A percentile compares a stretch with the other conserved stretches of the same genome.
Conservation (phyloP, 2,113 vertebrate species). For the Strigops habroptila region DNA sequence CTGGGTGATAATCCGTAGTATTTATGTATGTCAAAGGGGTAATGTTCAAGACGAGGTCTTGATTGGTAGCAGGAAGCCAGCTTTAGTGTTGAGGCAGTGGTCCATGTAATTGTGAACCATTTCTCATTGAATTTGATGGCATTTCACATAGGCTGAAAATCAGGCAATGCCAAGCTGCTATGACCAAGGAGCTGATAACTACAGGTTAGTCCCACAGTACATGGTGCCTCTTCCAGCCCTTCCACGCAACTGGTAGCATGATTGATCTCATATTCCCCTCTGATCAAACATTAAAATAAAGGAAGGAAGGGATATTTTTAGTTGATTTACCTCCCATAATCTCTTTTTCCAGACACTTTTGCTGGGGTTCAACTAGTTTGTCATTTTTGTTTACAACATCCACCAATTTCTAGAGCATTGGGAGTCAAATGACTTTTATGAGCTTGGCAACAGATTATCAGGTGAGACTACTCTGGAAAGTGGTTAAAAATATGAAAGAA, state of each 20-base stretch:
- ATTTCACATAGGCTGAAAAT: neutral
- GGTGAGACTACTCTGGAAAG: neutral
- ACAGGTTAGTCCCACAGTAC: neutral
- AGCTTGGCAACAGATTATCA: neutral
- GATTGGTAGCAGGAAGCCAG: neutral
- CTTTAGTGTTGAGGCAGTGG: neutral
- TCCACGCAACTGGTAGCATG: neutral
- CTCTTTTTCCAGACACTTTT: neutral
- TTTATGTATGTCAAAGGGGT: neutral
- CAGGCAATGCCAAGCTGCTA: neutral
- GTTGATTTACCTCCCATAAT: neutral
- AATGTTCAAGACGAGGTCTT: neutral
- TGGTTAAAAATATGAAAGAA: neutral
- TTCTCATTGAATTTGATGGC: neutral
- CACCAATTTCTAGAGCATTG: neutral
- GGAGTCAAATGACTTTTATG: neutral
- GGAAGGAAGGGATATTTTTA: fast-evolving
- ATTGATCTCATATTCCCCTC: neutral
- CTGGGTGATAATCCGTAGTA: neutral
- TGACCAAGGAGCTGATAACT: neutral
- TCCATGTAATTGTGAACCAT: neutral
- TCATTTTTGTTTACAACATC: neutral
- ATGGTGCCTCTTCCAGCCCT: neutral
- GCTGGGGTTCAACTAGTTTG: neutral
- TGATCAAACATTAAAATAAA: neutral